A percentile compares a stretch with the other conserved stretches of the same genome.
Conservation (phyloP, 2,797 vertebrate genomes). For the Parauchenoglanis punctatus region DNA sequence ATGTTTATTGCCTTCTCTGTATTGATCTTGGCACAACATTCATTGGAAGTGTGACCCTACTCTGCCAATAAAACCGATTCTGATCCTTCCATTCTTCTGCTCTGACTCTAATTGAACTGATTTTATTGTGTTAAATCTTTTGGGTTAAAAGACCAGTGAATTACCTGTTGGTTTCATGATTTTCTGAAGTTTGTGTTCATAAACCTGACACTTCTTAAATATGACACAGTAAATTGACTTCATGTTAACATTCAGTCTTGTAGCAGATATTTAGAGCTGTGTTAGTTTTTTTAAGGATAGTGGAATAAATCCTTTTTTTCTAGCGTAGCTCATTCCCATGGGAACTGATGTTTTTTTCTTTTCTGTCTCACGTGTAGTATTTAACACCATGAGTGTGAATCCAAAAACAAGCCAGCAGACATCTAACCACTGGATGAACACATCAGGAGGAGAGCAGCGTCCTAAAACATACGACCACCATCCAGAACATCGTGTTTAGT, state of each 20-base stretch:
- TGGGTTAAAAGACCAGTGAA: no score
- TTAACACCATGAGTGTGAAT: conserved; percentile 44
- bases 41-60: no score
- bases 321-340: conserved; percentile 29
- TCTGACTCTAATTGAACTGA: no score
- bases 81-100: not conserved
- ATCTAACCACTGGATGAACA: not conserved
- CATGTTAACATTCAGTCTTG: not conserved
- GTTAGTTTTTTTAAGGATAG: not conserved
- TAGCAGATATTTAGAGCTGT: no score
- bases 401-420: not conserved
- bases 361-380: conserved; percentile 33
- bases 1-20: no score
- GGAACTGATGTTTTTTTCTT: conserved; percentile 28
- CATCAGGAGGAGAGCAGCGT: not conserved
- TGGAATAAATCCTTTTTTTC: not conserved
- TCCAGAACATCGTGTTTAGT: not conserved
- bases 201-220: no score
- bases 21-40: no score
- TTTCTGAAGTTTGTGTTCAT: no score
- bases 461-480: not conserved
- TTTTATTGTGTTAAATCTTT: no score
- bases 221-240: no score
- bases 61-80: no score
- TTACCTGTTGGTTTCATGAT: no score